Evolutionary conservation across 2,888 invertebrate genomes (phyloP), one percentile per base, ranked within the genome.

Genomic region (Cephus sareptanus): DNA sequence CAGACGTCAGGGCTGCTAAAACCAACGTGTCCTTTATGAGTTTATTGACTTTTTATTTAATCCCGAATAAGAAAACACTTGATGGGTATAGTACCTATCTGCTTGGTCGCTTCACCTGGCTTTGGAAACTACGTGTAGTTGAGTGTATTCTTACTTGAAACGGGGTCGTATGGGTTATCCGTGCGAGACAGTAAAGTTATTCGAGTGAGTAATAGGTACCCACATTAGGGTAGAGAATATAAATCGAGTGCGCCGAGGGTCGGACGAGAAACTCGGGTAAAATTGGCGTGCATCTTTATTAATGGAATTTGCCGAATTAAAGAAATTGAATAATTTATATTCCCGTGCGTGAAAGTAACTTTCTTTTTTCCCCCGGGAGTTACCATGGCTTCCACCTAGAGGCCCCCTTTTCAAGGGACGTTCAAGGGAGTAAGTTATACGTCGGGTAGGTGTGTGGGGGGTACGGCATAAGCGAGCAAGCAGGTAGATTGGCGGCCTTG

Each of bases 41-140:
- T 87, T 87, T 87, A 87, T 87, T 86, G 87, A 87, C 85, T 87
- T 87, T 87, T 85, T 83, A 84, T 86, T 86, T 87, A 87, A 87
- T 87, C 85, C 86, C 9, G 23, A 56, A 23, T 9, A 56, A 56
- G 9, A 56, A 23, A 23, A 56, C 23, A 23, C 23, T 56, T 56
- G 56, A 23, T 9, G 23, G 2, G 56, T 9, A 23, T 56, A 30
- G 56, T 9, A 23, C 23, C 9, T 56, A 56, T 56, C 1, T 56
- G 56, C 6, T 56, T 56, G 1, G 9, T 56, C 23, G 56, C 56
- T 56, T 56, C 56, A 6, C 9, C 23, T 56, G 56, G 23, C 23
- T 56, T 9, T 1, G 9, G 2, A 2, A 9, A 1, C 1, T 56
- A 15, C 23, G 56, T 9, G 23, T 9, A 56, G 56, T 56, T 56